Base-by-base conservation (phyloP, 2,888 invertebrate species). In the Venustoraphidia nigricollis region DNA sequence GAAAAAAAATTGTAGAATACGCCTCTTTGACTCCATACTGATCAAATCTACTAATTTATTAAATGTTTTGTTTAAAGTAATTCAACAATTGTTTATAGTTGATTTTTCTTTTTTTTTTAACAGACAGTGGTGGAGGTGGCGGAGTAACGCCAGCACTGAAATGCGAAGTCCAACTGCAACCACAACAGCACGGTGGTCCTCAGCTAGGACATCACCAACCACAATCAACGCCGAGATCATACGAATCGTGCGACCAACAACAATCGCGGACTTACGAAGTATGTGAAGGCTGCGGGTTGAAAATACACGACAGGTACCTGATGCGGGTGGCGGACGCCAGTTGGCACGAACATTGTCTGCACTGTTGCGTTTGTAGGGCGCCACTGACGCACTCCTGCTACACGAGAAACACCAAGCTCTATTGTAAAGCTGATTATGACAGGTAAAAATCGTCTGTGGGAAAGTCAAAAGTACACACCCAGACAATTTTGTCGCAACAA, bases 391-490 rank as follows among this genome's bases (percentile, higher is more conserved):
- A 92, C 67, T 92, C 93, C 56, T 98, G 97, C 72, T 96, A 91
- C 73, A 87, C 89, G 48, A 79, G 93, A 56, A 92, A 94, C 62
- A 82, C 91, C 57, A 91, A 93, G 66, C 77, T 97, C 46, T 97
- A 93, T 74, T 98, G 98, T 73, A 92, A 93, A 65, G 81, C 86
- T 52, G 97, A 98, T 69, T 98, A 97, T 69, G 94, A 95, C 72
- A 86, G 88, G 92, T 91, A 72, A 75, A 27, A 27, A 27, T 27
- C 27, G 6, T 27, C n/a, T n/a, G n/a, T 27, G 27, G 27, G 6
- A 27, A 27, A 27, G 27, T 6, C 6, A 27, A 27, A 17, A 27
- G 37, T n/a, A 46, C 9, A 40, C 34, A 46, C 38, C 34, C 11
- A 17, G 27, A 36, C 14, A 17, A 11, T 3, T 17, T 41, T 17